These are phyloP conservation scores for Heliornis fulica DNA, from an alignment of 2,113 vertebrate genomes.

Conservation along the genomic window DNA sequence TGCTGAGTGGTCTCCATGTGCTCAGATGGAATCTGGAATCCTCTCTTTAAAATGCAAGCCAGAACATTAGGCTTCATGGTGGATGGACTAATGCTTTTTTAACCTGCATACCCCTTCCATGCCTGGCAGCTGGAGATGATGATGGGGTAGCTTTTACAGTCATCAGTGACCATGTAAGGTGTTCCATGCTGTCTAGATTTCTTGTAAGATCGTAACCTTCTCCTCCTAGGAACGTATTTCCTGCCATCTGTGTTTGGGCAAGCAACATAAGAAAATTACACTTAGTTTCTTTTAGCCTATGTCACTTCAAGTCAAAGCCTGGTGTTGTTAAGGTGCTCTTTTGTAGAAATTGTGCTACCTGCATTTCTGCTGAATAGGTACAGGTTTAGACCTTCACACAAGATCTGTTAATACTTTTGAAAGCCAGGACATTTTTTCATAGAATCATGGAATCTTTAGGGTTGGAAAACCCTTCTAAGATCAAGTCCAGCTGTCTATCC, in stretches of 20 bases:
- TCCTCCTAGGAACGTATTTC: neutral
- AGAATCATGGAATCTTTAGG: too few relatives aligned
- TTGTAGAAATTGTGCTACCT: neutral
- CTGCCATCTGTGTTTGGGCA: neutral
- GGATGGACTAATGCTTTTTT: neutral
- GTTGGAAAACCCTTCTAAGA: too few relatives aligned
- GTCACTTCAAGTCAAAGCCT: neutral
- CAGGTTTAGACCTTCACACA: neutral
- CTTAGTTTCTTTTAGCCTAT: neutral
- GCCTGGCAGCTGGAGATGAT: neutral
- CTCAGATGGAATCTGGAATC: neutral
- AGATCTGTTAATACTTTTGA: neutral
- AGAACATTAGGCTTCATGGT: neutral
- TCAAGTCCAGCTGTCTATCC: too few relatives aligned
- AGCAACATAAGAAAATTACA: neutral
- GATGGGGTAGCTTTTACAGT: neutral
- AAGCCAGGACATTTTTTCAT: fast-evolving
- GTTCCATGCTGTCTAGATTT: neutral
- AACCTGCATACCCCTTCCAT: neutral
- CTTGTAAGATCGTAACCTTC: neutral
- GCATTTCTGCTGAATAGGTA: neutral
- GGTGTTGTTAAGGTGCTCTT: neutral
- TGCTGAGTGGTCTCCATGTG: neutral
- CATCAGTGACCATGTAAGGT: fast-evolving
- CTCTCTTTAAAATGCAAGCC: neutral